Evolutionary conservation across 23 tunicate species (phyloP), one percentile per base, ranked within the genome.

Genomic region (Trididemnum nubilum): DNA sequence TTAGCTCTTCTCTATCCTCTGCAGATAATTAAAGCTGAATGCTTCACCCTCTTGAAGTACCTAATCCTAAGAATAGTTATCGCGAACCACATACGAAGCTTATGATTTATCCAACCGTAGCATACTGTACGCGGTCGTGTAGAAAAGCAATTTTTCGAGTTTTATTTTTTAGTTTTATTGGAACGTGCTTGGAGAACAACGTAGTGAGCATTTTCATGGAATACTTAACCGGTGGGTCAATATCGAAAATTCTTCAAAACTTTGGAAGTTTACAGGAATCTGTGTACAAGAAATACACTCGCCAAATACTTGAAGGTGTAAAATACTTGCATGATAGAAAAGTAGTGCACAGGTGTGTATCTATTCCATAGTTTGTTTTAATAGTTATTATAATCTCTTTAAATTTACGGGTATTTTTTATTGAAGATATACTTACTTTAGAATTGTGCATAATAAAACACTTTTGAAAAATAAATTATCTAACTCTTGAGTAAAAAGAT

Each of bases 341-440:
- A 12, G 92, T 96, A 30, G 88, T 91, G 30, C 99, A 96, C 81
- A 87, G 97, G 97, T 92, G 18, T 19, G 78, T n/a, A n/a, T n/a
- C n/a, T n/a, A n/a, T n/a, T n/a, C n/a, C n/a, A n/a, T n/a, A n/a
- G n/a, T n/a, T n/a, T n/a, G n/a, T n/a, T n/a, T 36, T 3, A 12
- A n/a, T n/a, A 24, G 26, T 15, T 65, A 9, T n/a, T n/a, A n/a
- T n/a, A n/a, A n/a, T n/a, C n/a, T n/a, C n/a, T n/a, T n/a, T n/a
- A n/a, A n/a, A n/a, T n/a, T n/a, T n/a, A n/a, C n/a, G n/a, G n/a
- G n/a, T 57, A 72, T 76, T 72, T 44, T 76, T 18, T 18, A 51
- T 18, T 51, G 21, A 51, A 51, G 21, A 51, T 51, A 51, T 51
- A 18, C 18, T 18, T 18, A 21, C 21, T 51, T 51, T 51, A 51